Evolutionary conservation across 2,113 vertebrate species (phyloP).

Genomic region (Notothenia coriiceps): DNA sequence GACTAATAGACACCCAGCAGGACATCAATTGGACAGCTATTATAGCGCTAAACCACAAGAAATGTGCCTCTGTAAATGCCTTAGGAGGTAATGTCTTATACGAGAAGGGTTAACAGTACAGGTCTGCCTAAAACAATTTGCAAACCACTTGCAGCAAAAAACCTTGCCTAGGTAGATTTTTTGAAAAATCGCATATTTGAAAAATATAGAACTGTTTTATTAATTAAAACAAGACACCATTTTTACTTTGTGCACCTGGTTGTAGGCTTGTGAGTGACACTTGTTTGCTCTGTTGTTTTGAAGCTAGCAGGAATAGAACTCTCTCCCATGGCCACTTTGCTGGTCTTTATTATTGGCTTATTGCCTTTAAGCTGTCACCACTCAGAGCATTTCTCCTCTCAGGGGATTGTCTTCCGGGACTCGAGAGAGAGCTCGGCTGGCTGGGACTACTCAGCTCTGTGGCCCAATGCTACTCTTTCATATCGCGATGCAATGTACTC

Average conservation of each 20-base stretch:
- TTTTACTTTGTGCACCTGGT: slow-evolving; percentile 55
- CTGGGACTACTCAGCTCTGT: slow-evolving; percentile 62
- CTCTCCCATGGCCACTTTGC: slow-evolving; percentile 76
- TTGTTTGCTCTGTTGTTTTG: slow-evolving; percentile 74
- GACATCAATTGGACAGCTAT: slow-evolving; percentile 83
- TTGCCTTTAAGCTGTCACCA: slow-evolving; percentile 83
- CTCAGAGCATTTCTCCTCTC: slow-evolving; percentile 76
- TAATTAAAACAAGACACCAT: slow-evolving; percentile 56
- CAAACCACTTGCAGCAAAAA: slow-evolving; percentile 75
- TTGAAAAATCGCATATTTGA: slow-evolving; percentile 41
- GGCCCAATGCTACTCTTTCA: slow-evolving; percentile 69
- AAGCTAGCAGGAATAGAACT: slow-evolving; percentile 61
- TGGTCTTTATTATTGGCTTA: slow-evolving; percentile 82
- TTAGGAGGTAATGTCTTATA: slow-evolving; percentile 70
- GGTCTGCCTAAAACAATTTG: slow-evolving; percentile 71
- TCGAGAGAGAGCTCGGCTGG: slow-evolving; percentile 62
- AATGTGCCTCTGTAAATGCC: slow-evolving; percentile 79
- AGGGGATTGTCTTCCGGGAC: slow-evolving; percentile 76
- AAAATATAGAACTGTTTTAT: slow-evolving; percentile 58
- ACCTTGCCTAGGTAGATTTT: slow-evolving; percentile 55
- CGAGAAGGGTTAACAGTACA: slow-evolving; percentile 83
- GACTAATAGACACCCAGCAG: slow-evolving; percentile 83
- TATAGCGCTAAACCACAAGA: slow-evolving; percentile 77
- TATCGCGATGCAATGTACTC: slow-evolving; percentile 39
- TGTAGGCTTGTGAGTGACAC: slow-evolving; percentile 62